Evolutionary conservation across 2,888 invertebrate species (phyloP).

Genomic region (Synanthedon tipuliformis): DNA sequence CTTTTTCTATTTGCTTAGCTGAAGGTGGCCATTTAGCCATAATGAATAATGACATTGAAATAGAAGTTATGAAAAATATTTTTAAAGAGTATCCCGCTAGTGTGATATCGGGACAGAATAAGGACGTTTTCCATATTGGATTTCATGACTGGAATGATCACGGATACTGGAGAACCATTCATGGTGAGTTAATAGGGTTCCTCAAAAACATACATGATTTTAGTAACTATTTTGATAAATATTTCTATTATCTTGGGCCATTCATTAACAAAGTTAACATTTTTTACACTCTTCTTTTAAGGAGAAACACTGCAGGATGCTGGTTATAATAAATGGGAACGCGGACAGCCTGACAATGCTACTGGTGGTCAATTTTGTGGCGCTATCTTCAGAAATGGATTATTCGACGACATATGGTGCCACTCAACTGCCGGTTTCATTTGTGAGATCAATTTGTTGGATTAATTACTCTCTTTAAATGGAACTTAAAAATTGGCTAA

Average conservation of each 20-base stretch:
- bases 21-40: slow-evolving; percentile 18
- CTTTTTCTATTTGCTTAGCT: slow-evolving; percentile 12
- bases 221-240: too few species aligned
- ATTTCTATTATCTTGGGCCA: too few species aligned
- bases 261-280: too few species aligned
- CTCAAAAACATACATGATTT: too few species aligned
- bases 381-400: slow-evolving; percentile 12
- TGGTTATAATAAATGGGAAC: slow-evolving; percentile 11
- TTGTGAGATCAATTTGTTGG: slow-evolving; percentile 14
- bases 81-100: slow-evolving; percentile 6
- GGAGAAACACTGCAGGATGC: slow-evolving; percentile 13
- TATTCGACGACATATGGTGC: slow-evolving; percentile 16
- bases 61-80: slow-evolving; percentile 12
- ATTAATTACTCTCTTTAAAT: too few species aligned
- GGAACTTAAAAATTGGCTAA: too few species aligned
- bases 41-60: slow-evolving; percentile 16
- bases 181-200: slow-evolving; percentile 12
- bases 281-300: slow-evolving; percentile 3
- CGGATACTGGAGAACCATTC: slow-evolving; percentile 17
- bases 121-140: slow-evolving; percentile 14
- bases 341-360: slow-evolving; percentile 13
- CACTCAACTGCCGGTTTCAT: slow-evolving; percentile 12
- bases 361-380: slow-evolving; percentile 13
- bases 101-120: slow-evolving; percentile 7
- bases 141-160: slow-evolving; percentile 17